Conservation (phyloP, 2,797 vertebrate species). For the Enteromius fasciolatus region DNA sequence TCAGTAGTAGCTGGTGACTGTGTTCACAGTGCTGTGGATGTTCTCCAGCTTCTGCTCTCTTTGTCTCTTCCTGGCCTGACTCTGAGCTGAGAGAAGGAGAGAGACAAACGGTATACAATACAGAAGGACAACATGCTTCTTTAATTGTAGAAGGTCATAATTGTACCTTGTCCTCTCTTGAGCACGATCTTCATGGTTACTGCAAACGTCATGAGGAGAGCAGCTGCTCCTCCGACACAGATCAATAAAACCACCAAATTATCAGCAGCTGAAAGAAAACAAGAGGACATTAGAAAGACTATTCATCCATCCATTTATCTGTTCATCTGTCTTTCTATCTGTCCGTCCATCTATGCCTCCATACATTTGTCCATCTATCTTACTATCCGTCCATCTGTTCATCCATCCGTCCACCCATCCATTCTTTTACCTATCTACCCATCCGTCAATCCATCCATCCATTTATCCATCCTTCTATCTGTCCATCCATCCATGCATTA, state of each 20-base stretch:
- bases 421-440: no score
- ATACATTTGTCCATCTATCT: neutral
- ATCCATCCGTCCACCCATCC: no score
- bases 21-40: neutral
- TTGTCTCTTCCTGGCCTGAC: constrained; percentile 45
- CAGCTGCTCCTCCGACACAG: neutral
- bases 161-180: constrained; percentile 35
- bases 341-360: neutral
- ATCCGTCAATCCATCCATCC: no score
- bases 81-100: constrained; percentile 44
- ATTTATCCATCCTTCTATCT: no score
- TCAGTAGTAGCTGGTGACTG: constrained; percentile 38
- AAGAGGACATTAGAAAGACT: neutral
- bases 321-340: neutral
- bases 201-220: neutral
- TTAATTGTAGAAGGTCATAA: neutral
- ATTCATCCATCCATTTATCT: neutral
- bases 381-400: no score
- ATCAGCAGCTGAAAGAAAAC: neutral
- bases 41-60: constrained; percentile 46
- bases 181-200: constrained; percentile 11
- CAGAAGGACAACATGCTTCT: neutral
- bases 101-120: neutral
- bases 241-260: neutral
- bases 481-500: no score